Evolutionary conservation across 2,888 invertebrate species (phyloP), one percentile per base, ranked within the genome.

Genomic region (Drosophila mettleri): DNA sequence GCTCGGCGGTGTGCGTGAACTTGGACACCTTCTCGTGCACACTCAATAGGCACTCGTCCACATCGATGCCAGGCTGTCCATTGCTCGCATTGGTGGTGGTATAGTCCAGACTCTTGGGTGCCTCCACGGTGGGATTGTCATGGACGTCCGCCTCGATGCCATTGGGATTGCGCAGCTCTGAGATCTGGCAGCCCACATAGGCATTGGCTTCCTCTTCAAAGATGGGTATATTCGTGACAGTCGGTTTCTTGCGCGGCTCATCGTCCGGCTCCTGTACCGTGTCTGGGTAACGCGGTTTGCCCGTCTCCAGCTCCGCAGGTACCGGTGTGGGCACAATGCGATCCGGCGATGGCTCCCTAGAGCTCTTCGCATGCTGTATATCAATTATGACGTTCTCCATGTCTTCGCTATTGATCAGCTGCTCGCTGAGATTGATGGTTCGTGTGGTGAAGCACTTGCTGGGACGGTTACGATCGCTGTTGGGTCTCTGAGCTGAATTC

Each of bases 191-290:
- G 7, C 91, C 90, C 16, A 92, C 81, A 71, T 80, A 92, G 2
- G 90, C 85, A 39, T 91, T 91, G 1, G 89, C 84, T 74, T 94
- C 95, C 22, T 94, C 93, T 92, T 95, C 95, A 33, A 92, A 91
- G 29, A 94, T 93, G 3, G 94, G 93, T 39, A 94, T 92, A 59
- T 94, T 93, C 3, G 93, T 92, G 2, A 93, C 82, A 51, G 91
- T 90, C 39, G 93, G 93, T 67, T 91, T 92, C 49, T 73, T 87
- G 1, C 93, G 92, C 0, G 84, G 90, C 34, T 94, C 94, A 82
- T 96, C 96, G 74, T 96, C 96, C 0, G 96, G 96, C 90, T 96
- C 96, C 80, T 93, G 94, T 0, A 96, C 94, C 84, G 94, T 94
- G 90, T 96, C 96, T 0, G 96, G 96, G 88, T 95, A 95, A 59